phyloP scores from a whole-genome alignment of 2,888 invertebrate species.

The Idaea aversata region DNA sequence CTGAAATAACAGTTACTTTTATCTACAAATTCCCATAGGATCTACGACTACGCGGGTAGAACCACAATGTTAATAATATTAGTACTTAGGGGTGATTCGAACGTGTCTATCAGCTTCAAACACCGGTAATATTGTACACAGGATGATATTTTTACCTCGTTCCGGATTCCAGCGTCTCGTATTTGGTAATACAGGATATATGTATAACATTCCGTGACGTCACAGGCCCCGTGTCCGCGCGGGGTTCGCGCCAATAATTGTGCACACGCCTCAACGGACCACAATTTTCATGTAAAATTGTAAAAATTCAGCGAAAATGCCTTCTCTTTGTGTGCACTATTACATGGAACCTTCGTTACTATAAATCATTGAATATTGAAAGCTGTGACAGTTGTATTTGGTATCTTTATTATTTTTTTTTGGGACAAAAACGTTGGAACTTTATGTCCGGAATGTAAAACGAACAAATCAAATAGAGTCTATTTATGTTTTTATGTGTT shows the following conservation, averaged over 20 bases:
- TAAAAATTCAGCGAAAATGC: conserved; percentile 33
- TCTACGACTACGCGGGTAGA: too few relatives aligned
- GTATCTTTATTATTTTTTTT: neutral
- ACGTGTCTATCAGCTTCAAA: neutral
- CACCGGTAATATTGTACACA: neutral
- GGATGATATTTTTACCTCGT: neutral
- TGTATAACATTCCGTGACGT: conserved; percentile 17
- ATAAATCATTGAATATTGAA: neutral
- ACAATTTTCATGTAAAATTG: conserved; percentile 55
- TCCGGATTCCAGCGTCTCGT: neutral
- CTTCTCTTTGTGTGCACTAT: conserved; percentile 1
- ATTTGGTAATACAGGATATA: conserved; percentile 9
- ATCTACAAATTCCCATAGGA: too few relatives aligned
- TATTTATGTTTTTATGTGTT: neutral
- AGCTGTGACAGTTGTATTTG: conserved; percentile 1
- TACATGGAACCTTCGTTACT: neutral
- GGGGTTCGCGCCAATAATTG: conserved; percentile 49
- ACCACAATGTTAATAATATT: too few relatives aligned
- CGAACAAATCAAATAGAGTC: neutral
- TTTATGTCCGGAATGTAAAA: neutral
- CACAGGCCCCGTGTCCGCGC: conserved; percentile 10
- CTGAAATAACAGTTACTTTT: too few relatives aligned
- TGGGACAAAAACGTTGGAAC: neutral
- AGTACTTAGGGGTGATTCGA: too few relatives aligned
- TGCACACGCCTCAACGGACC: conserved; percentile 47